Conservation (phyloP, 2,113 vertebrate species). For the Chlamydotis undulata region DNA sequence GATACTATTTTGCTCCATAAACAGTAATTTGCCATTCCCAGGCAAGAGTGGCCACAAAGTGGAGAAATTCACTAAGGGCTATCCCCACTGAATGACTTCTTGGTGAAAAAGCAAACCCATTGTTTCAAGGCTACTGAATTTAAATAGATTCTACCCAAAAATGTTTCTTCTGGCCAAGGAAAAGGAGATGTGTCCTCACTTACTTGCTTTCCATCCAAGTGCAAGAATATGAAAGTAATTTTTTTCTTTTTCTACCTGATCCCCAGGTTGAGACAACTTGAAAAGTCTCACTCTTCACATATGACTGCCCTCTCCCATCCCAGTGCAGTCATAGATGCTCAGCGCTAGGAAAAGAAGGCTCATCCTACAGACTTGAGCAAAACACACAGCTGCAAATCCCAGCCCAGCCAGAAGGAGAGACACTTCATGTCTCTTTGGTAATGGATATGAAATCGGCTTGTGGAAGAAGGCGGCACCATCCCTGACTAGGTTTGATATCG, state of each 20-base stretch:
- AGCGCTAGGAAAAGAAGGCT: neutral
- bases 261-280: neutral
- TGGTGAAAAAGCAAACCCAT: neutral
- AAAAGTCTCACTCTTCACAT: neutral
- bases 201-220: neutral
- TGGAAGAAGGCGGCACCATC: neutral
- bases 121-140: neutral
- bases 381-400: neutral
- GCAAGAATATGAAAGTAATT: neutral
- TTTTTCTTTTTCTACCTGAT: neutral
- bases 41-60: neutral
- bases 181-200: neutral
- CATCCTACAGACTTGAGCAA: neutral
- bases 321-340: neutral
- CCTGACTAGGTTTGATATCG: neutral
- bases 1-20: neutral
- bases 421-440: neutral
- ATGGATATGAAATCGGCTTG: neutral
- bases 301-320: neutral
- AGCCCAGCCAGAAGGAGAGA: neutral
- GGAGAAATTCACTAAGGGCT: neutral
- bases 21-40: neutral
- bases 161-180: neutral
- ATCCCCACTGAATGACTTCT: neutral
- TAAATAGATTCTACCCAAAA: neutral